Evolutionary conservation across 2,113 vertebrate genomes (phyloP).

Genomic region (Sinosuthora webbiana): DNA sequence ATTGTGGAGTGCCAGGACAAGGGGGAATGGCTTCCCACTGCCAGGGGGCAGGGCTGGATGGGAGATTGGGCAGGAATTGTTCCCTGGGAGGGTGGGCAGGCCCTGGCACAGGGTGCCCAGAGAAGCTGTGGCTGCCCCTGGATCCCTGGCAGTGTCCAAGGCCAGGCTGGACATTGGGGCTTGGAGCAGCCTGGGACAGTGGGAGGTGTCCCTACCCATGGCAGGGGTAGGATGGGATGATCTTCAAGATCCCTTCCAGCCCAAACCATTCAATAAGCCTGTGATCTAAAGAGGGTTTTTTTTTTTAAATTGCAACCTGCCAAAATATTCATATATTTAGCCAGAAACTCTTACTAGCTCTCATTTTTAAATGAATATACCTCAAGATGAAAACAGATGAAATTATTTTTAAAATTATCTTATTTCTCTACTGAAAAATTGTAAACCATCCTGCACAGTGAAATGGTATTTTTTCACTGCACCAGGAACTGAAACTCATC

Average conservation of each 20-base stretch:
- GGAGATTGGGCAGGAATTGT: no score
- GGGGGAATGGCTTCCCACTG: rapidly evolving
- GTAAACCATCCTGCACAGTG: not conserved
- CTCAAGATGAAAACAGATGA: not conserved
- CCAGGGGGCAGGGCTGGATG: rapidly evolving
- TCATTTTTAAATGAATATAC: not conserved
- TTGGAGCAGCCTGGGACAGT: not conserved
- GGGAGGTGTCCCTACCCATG: not conserved
- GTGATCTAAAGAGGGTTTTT: rapidly evolving
- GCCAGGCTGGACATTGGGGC: not conserved
- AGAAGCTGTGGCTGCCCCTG: not conserved
- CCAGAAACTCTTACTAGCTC: not conserved
- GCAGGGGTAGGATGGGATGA: rapidly evolving
- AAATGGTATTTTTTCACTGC: not conserved
- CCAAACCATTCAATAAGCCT: not conserved
- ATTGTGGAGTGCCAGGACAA: rapidly evolving
- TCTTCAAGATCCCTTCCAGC: not conserved
- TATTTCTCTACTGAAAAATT: not conserved
- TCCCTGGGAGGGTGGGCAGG: rapidly evolving
- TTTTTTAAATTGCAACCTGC: not conserved
- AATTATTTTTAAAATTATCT: not conserved
- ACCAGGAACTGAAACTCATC: not conserved
- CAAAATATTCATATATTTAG: not conserved
- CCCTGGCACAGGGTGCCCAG: not conserved
- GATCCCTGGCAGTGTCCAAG: not conserved